Base-by-base conservation (phyloP, 2,113 vertebrate genomes). In the Poeciliopsis turrubarensis region DNA sequence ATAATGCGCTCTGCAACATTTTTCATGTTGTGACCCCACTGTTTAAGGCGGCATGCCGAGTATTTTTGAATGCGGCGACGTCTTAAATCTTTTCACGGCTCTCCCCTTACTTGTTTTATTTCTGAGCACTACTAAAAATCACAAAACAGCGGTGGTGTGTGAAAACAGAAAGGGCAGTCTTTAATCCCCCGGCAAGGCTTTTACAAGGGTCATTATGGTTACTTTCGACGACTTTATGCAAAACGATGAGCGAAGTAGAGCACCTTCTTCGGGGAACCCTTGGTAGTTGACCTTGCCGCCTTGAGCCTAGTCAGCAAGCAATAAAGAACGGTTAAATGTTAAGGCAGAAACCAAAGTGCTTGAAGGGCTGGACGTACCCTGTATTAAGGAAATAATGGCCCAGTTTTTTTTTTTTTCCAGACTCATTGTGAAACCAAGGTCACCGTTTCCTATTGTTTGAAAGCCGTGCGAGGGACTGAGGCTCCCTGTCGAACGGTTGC, bases 401-500 rank as follows among this genome's bases (percentile, higher is more conserved):
- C 82, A 60, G 90, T 32, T 32, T 32, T 32, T 32, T 32, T 32
- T 32, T 32, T 92, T 94, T 95, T 94, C 94, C 94, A 94, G 92
- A 93, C 94, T 22, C 25, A 63, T 87, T 93, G 94, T 92, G 89
- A 93, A 90, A 95, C 83, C 92, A 95, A 95, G 94, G 94, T 95
- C 91, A 89, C 83, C 79, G 86, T 93, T 93, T 78, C 72, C 78
- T 82, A 78, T 87, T 86, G 67, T 95, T 95, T 94, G 93, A 93
- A 94, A 88, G 91, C 83, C 65, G 80, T 79, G 83, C 60, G 74
- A 94, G 89, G 90, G 84, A 87, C 86, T 91, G 81, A 93, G 93
- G 79, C 83, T 92, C 91, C 90, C 86, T 75, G 80, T 78, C 65
- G 19, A 78, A 34, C 27, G 65, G n/a, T 70, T 31, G 37, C 68